A percentile compares a stretch with the other conserved stretches of the same genome.
These are phyloP conservation scores for Pteropus rufus DNA, from an alignment of 2,797 vertebrate genomes.

Conservation along the genomic window DNA sequence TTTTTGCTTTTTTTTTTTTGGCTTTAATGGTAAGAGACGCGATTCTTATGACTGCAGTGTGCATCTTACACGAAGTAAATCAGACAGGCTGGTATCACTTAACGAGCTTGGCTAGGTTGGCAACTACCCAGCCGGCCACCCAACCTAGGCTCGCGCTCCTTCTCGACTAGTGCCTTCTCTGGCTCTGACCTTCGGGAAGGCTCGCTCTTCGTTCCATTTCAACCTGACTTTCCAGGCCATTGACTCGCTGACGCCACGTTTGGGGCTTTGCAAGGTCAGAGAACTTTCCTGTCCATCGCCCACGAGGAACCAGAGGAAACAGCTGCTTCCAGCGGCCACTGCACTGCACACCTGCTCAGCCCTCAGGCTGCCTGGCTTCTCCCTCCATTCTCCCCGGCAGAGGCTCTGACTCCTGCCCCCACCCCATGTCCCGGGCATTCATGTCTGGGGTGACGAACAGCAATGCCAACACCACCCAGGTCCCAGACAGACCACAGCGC, in stretches of 20 bases:
- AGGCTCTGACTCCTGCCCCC: background rate
- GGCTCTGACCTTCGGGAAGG: background rate
- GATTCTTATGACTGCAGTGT: fast-evolving
- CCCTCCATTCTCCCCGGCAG: background rate
- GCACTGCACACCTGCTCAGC: background rate
- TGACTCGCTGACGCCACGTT: background rate
- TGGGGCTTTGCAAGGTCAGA: background rate
- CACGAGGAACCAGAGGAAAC: fast-evolving
- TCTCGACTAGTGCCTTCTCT: background rate
- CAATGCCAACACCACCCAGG: background rate
- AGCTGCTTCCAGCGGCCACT: background rate
- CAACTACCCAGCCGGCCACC: background rate
- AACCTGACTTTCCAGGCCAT: background rate
- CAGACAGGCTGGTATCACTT: background rate
- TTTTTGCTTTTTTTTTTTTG: no score
- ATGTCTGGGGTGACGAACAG: background rate
- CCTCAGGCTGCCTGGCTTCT: background rate
- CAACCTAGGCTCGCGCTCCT: background rate
- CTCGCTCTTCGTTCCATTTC: background rate
- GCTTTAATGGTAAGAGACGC: background rate
- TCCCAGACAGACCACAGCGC: no score
- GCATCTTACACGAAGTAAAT: background rate
- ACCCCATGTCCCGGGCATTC: background rate
- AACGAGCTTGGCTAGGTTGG: background rate
- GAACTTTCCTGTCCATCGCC: background rate